These are phyloP conservation scores for Buceros bicornis DNA, from an alignment of 2,797 vertebrate genomes.

Conservation along the genomic window DNA sequence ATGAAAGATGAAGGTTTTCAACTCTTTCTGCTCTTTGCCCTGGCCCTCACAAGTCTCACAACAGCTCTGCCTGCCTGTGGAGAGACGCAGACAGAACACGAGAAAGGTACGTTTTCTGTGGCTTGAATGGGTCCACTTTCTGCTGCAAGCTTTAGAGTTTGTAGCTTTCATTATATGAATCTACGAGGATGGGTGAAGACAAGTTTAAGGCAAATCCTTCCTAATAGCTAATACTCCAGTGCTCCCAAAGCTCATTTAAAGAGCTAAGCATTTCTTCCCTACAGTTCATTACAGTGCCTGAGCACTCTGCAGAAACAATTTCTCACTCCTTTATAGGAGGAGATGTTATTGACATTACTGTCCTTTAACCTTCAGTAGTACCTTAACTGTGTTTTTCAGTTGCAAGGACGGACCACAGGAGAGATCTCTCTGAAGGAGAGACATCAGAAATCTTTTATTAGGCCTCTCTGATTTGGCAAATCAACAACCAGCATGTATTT, in stretches of 20 bases:
- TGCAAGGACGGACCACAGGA: background rate
- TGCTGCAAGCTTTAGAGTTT: background rate
- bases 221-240: background rate
- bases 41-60: background rate
- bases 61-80: background rate
- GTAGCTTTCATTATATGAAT: background rate
- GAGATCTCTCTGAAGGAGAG: background rate
- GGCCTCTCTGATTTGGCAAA: background rate
- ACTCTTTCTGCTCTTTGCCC: background rate
- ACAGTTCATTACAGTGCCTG: background rate
- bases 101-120: background rate
- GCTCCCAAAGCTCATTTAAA: slow-evolving; percentile 25
- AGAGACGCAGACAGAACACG: background rate
- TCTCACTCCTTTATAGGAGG: background rate
- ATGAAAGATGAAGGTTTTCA: background rate
- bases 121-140: background rate
- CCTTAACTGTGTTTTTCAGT: background rate
- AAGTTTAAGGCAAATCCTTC: background rate
- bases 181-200: background rate
- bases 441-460: background rate
- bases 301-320: slow-evolving; percentile 17
- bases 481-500: background rate
- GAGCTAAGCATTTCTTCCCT: background rate
- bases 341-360: background rate
- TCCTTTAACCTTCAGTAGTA: slow-evolving; percentile 25